Evolutionary conservation across 2,797 vertebrate species (phyloP).

Genomic region (Toxotes lorentzi): DNA sequence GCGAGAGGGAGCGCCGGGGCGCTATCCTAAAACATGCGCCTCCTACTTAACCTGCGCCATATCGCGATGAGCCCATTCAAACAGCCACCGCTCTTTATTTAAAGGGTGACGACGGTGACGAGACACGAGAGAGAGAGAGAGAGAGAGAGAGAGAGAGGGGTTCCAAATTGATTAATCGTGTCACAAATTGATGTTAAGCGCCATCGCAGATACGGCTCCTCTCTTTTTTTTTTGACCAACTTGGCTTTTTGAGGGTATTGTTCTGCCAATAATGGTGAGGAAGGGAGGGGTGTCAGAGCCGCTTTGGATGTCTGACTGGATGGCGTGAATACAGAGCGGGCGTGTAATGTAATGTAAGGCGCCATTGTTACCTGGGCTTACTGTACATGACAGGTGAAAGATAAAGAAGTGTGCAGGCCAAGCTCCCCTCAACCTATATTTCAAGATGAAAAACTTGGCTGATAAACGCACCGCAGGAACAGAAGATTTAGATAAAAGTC

Average conservation of each 20-base stretch:
- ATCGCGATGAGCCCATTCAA: slow-evolving; percentile 84
- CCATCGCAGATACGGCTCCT: slow-evolving; percentile 60
- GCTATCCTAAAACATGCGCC: slow-evolving; percentile 82
- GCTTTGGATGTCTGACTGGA: slow-evolving; percentile 72
- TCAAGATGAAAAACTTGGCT: slow-evolving; percentile 64
- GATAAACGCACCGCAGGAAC: slow-evolving; percentile 64
- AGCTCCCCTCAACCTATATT: slow-evolving; percentile 48
- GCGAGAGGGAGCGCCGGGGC: slow-evolving; percentile 70
- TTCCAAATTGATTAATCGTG: slow-evolving; percentile 85
- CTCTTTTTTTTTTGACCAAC: slow-evolving; percentile 61
- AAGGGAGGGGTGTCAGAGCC: slow-evolving; percentile 49
- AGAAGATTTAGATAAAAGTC: slow-evolving; percentile 71
- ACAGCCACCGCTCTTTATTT: slow-evolving; percentile 65
- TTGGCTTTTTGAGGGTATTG: slow-evolving; percentile 77
- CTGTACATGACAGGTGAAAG: slow-evolving; percentile 74
- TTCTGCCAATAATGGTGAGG: slow-evolving; percentile 78
- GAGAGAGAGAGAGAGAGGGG: slow-evolving; percentile 17
- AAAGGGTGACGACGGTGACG: slow-evolving; percentile 60
- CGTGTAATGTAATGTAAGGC: slow-evolving; percentile 74
- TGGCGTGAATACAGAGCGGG: slow-evolving; percentile 62
- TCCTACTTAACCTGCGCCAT: slow-evolving; percentile 86
- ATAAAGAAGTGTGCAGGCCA: slow-evolving; percentile 68
- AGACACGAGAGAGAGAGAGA: slow-evolving; percentile 24
- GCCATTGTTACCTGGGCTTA: slow-evolving; percentile 76
- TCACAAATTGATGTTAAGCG: slow-evolving; percentile 85